phyloP scores from a whole-genome alignment of 2,113 vertebrate genomes.

The Arizona elegans region DNA sequence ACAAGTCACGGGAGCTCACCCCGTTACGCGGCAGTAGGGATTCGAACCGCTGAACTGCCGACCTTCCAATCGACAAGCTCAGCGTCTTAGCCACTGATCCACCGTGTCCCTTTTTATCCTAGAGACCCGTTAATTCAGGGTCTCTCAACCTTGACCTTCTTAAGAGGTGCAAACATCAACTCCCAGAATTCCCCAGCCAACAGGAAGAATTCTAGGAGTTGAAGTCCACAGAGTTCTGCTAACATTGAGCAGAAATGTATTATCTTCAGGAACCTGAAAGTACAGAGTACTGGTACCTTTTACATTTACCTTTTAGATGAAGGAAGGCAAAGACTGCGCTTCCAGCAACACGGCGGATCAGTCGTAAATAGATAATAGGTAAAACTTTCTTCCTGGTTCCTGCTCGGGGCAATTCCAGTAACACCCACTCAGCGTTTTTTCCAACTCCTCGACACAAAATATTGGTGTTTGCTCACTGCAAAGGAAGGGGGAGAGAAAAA shows the following conservation, averaged over 20 bases:
- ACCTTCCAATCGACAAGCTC: too few relatives aligned
- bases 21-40: too few relatives aligned
- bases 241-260: background rate
- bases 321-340: background rate
- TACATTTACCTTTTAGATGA: background rate
- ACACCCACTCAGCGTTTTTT: fast-evolving
- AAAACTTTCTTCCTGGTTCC: background rate
- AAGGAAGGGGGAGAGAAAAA: background rate
- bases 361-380: fast-evolving
- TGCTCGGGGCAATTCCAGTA: background rate
- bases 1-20: too few relatives aligned
- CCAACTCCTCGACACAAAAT: background rate
- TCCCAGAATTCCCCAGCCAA: background rate
- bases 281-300: fast-evolving
- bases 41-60: too few relatives aligned
- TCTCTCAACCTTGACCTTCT: background rate
- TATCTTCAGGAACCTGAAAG: background rate
- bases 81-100: too few relatives aligned
- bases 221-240: background rate
- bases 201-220: background rate
- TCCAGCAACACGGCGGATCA: fast-evolving
- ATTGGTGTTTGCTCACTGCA: background rate
- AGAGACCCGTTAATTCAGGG: background rate
- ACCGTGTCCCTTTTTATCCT: too few relatives aligned
- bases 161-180: background rate